Base-by-base conservation (phyloP, 2,113 vertebrate species). In the Chamaetylas fuelleborni region DNA sequence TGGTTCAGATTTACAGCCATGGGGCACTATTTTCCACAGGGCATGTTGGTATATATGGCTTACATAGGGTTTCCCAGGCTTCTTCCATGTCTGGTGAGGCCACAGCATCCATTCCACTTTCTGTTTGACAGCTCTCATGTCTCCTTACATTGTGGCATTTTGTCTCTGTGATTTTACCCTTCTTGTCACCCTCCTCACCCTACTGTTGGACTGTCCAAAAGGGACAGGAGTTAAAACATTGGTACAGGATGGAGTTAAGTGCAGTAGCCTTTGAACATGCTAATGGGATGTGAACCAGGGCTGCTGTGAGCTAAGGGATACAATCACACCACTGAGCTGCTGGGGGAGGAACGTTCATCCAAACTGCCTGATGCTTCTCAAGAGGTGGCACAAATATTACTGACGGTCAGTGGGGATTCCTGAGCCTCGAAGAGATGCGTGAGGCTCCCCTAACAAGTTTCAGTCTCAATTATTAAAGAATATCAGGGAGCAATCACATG, bases 291-390 rank as follows among this genome's bases (percentile, higher is more conserved):
- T 69, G 29, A 31, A 81, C 42, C 14, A n/a, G 12, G 24, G 29
- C 34, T 65, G 1, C 1, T 22, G 31, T 56, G 45, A 72, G 25
- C 25, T 31, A 7, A 18, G 33, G 34, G 47, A 12, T 48, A 12
- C 38, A 40, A 43, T 45, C 38, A 36, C 9, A 77, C 15, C 8
- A 2, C 40, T 56, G 40, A 69, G 33, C 38, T 42, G 12, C 31
- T 6, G 9, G 16, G 2, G 36, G 11, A 69, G 40, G 33, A 60
- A 25, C 0, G 0, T 23, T 60, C n/a, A 14, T 38, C 26, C 45
- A 69, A 38, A 61, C 12, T 33, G 34, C 40, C 34, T 34, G 12
- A 10, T 51, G 45, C 24, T n/a, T 58, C 56, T 73, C n/a, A 57
- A 79, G 78, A 87, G 31, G 31, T 6, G 5, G 29, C 1, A 4